A percentile compares a stretch with the other conserved stretches of the same genome.
Conservation (phyloP, 2,113 vertebrate species). For the Alexandromys fortis region DNA sequence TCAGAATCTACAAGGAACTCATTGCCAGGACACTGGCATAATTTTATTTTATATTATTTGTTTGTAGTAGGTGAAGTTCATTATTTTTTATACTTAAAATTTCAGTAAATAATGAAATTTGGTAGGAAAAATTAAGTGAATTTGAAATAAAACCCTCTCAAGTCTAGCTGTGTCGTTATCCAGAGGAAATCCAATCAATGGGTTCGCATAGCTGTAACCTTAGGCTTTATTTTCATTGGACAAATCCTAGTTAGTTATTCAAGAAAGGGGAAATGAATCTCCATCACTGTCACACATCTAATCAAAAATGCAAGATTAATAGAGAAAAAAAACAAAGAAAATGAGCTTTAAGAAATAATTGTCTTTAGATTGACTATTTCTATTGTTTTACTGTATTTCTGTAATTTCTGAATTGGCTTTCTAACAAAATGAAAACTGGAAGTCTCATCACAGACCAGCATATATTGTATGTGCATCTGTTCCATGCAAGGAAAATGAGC, state of each 20-base stretch:
- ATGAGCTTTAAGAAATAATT: neutral
- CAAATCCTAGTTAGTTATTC: neutral
- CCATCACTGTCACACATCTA: neutral
- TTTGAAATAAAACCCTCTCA: neutral
- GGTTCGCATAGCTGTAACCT: neutral
- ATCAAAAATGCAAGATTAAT: constrained; percentile 4
- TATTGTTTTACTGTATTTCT: neutral
- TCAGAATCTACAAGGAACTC: neutral
- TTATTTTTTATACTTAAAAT: neutral
- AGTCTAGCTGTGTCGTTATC: neutral
- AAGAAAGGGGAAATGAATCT: neutral
- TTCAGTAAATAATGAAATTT: neutral
- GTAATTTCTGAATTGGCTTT: neutral
- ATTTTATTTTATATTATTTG: neutral
- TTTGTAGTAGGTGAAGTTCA: neutral
- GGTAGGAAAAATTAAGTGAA: neutral
- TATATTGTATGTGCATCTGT: neutral
- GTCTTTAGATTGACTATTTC: neutral
- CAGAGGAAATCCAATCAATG: neutral
- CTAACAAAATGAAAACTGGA: neutral
- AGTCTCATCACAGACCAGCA: neutral
- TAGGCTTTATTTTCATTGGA: neutral
- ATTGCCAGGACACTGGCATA: neutral
- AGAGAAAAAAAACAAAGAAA: neutral
- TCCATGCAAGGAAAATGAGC: neutral